These are phyloP conservation scores for Opisthograptis luteolata DNA, from an alignment of 2,888 invertebrate genomes.

Conservation along the genomic window DNA sequence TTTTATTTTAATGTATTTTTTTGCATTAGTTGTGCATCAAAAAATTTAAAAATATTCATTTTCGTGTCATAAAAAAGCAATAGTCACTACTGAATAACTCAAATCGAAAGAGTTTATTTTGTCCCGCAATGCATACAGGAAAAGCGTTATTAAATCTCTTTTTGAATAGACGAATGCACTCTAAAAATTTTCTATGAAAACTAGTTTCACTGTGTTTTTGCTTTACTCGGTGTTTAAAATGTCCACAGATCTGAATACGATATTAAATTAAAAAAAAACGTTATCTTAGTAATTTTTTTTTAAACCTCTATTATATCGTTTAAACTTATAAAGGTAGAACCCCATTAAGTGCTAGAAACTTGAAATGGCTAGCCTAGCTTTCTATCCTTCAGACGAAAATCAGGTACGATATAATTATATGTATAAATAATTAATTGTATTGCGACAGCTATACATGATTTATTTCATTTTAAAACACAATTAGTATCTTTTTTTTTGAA, in stretches of 20 bases:
- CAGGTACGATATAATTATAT: too few relatives aligned
- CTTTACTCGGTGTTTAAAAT: not conserved
- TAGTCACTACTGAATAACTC: slow-evolving; percentile 21
- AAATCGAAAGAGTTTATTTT: slow-evolving; percentile 20
- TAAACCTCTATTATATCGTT: too few relatives aligned
- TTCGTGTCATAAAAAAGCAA: slow-evolving; percentile 27
- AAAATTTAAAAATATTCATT: not conserved
- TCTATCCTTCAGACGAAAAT: too few relatives aligned
- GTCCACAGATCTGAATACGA: not conserved
- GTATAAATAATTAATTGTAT: too few relatives aligned
- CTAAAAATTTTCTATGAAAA: slow-evolving; percentile 13
- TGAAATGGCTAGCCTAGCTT: too few relatives aligned
- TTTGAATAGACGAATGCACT: slow-evolving; percentile 25
- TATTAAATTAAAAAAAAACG: not conserved
- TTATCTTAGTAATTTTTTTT: too few relatives aligned
- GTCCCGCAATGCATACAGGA: slow-evolving; percentile 19
- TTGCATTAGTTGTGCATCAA: slow-evolving; percentile 25
- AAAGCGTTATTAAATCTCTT: slow-evolving; percentile 29
- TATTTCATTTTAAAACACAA: too few relatives aligned
- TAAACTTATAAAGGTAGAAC: too few relatives aligned
- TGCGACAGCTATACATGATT: too few relatives aligned
- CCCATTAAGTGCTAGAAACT: too few relatives aligned
- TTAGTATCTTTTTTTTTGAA: too few relatives aligned
- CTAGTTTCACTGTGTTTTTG: slow-evolving; percentile 7
- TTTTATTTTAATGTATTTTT: slow-evolving; percentile 55